Evolutionary conservation across 2,797 vertebrate species (phyloP), one percentile per base, ranked within the genome.

Genomic region (Toxotes lorentzi): DNA sequence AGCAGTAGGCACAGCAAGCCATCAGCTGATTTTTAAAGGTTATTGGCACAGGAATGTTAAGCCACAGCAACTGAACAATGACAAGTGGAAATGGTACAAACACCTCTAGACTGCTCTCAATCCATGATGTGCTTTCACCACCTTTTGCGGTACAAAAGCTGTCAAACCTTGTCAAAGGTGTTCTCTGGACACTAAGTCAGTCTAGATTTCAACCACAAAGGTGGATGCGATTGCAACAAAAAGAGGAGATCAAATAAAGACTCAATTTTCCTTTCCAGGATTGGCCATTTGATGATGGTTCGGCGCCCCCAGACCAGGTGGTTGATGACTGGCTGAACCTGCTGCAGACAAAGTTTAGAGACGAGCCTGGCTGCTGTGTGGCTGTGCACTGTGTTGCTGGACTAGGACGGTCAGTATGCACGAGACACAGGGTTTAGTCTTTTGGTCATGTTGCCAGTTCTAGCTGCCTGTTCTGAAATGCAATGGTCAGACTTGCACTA

Each of bases 211-310:
- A 66, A 14, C 8, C 38, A 40, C 5, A 6, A 68, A 40, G 8
- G 24, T 0, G 13, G 32, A 21, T 3, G n/a, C 4, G 0, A 60
- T 58, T 21, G 23, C 45, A 51, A 19, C 2, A 40, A 38, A 60
- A 73, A 16, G 8, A 35, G 14, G 4, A 57, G 12, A 1, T 63
- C 7, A 6, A 62, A 41, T 50, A 41, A n/a, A 5, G 0, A 21
- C 48, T 56, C 1, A 0, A 1, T 70, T 5, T 79, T 70, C 12
- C 66, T 16, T 30, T 69, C 23, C 45, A 96, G 95, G 94, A 95
- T 53, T 96, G 95, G 96, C 95, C 95, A 2, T 96, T 96, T 82
- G 94, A 94, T 8, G 94, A 96, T 68, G 95, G 94, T 24, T 95
- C 94, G 1, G 90, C 95, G 17, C 96, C 92, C 1, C 93, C 95